Base-by-base conservation (phyloP, 2,888 invertebrate species). In the Phaonia tiefii region DNA sequence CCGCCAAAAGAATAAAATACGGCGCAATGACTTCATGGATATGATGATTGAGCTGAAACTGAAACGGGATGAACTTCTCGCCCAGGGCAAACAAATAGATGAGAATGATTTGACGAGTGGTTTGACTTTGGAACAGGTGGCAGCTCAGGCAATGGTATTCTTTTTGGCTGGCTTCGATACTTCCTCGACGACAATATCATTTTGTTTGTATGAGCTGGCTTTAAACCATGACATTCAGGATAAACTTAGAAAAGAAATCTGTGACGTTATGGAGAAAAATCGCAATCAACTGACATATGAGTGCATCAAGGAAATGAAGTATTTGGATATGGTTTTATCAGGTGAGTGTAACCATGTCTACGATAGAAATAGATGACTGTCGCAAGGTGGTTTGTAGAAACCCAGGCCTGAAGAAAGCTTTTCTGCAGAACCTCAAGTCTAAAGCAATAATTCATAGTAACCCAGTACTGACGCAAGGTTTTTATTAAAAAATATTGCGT, bases 161-260 rank as follows among this genome's bases (percentile, higher is more conserved):
- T 92, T 92, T 82, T 76, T 89, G 5, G 93, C 92, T 31, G 93
- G 93, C 1, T 92, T 91, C 66, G 93, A 93, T 83, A 92, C 93
- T 0, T 92, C 92, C 1, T 89, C 91, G 0, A 89, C 91, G 0
- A 91, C 91, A 0, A 89, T 92, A 86, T 90, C 91, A 1, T 92
- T 92, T 80, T 90, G 91, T 11, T 83, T 92, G 1, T 93, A 91
- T 79, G 92, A 92, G 84, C 84, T 93, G 65, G 92, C 92, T 0
- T 84, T 89, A 2, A 90, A 92, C 86, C 90, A 88, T 1, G 88
- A 91, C 0, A 83, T 92, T 0, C 93, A 93, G 80, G 86, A 90
- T 0, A 90, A 86, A 65, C 83, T 92, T 2, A 86, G 92, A 1
- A 78, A 85, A 1, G 92, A 93, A 88, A 89, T 92, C 2, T 85